Base-by-base conservation (phyloP, 2,113 vertebrate species). In the Semnornis frantzii region DNA sequence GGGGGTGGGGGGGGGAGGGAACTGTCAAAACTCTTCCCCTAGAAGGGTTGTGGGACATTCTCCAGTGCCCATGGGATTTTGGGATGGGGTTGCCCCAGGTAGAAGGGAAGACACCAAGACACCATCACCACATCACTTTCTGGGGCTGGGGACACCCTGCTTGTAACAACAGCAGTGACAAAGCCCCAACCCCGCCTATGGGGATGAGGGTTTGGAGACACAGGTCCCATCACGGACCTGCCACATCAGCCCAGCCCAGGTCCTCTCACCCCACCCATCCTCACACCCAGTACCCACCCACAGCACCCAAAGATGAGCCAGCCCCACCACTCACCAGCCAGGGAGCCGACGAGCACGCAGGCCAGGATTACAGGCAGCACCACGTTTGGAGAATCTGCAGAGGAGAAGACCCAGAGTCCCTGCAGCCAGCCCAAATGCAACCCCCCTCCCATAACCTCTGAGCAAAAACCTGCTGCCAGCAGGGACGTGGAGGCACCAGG, bases 331-430 rank as follows among this genome's bases (percentile, higher is more conserved):
- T 64, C 62, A 95, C 95, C 95, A 42, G 58, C 75, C 0, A 96
- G 55, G 8, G 0, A 62, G 71, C 95, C 95, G 0, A 91, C 0
- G 2, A 8, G 0, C 5, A 87, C 8, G 3, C 88, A 93, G 2
- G 1, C 34, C 90, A 93, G 88, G 25, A 48, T 13, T 68, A 96
- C 6, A 2, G 92, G 90, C 79, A 91, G 11, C 71, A 95, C 7
- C 50, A 93, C 8, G 0, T 85, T 24, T 0, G 17, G 25, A 28
- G 88, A 23, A 0, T 92, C 95, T 96, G 90, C 34, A 33, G 52
- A 33, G 28, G 39, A 72, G 42, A 78, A 3, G 44, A 57, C 2
- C 17, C 82, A 25, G 14, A 28, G 8, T 3, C 39, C 16, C 73
- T 6, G 46, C 27, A 34, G 12, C 27, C 76, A 28, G 42, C 19